A percentile compares a stretch with the other conserved stretches of the same genome.
Conservation (phyloP, 1,140 invertebrate genomes). For the Berghia stephanieae region DNA sequence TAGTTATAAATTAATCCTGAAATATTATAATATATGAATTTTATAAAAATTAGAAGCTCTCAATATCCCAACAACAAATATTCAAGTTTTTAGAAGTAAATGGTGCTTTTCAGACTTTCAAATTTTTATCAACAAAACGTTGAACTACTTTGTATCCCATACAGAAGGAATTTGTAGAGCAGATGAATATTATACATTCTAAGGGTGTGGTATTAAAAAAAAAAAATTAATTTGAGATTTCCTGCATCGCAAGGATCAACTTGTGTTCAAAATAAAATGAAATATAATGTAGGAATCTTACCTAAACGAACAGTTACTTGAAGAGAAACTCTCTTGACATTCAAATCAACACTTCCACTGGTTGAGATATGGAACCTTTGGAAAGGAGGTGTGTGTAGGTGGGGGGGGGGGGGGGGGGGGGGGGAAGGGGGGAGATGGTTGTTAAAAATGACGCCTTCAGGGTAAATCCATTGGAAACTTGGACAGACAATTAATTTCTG, state of each 20-base stretch:
- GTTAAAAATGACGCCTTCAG: too few species aligned
- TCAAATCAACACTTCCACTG: constrained; percentile 29
- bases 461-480: too few species aligned
- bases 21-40: background rate
- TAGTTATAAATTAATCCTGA: background rate
- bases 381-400: background rate
- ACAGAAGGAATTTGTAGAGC: background rate
- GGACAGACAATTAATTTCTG: too few species aligned
- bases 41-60: background rate
- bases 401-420: background rate
- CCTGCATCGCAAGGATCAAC: background rate
- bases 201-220: background rate
- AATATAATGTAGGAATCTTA: constrained; percentile 12
- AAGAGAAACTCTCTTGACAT: constrained; percentile 27
- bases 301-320: constrained; percentile 20
- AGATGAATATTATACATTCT: background rate
- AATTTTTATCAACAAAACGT: too few species aligned
- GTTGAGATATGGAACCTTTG: constrained; percentile 36
- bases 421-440: background rate
- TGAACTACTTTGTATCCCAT: too few species aligned
- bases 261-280: background rate
- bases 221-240: background rate
- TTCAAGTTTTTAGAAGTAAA: background rate
- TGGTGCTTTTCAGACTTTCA: background rate
- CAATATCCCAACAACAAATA: background rate